A percentile compares a stretch with the other conserved stretches of the same genome.
These are phyloP conservation scores for Euthynnus affinis DNA, from an alignment of 2,797 vertebrate genomes.

Conservation along the genomic window DNA sequence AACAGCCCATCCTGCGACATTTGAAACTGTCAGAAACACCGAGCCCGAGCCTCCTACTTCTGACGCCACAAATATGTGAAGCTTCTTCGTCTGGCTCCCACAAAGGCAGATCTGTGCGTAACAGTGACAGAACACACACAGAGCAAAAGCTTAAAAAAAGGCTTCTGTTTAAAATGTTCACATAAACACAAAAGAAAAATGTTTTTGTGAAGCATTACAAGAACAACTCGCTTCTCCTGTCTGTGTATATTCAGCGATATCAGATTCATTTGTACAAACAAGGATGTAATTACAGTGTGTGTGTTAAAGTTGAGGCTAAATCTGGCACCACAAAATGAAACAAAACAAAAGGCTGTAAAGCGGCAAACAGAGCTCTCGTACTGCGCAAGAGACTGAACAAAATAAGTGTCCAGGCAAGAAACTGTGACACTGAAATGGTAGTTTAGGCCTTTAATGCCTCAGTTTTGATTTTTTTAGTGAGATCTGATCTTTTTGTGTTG, in stretches of 20 bases:
- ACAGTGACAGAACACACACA: neutral
- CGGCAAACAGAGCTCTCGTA: neutral
- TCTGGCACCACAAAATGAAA: neutral
- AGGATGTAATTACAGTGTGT: too few relatives aligned
- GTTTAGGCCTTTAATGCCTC: too few relatives aligned
- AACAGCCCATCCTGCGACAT: conserved; percentile 9
- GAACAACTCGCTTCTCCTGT: conserved; percentile 2
- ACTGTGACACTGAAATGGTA: neutral
- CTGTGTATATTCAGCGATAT: neutral
- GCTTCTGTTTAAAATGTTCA: neutral
- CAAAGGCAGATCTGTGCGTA: conserved; percentile 52
- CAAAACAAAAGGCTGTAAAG: neutral
- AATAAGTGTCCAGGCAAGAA: neutral
- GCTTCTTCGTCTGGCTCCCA: conserved; percentile 39
- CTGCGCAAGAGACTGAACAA: neutral
- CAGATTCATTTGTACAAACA: neutral
- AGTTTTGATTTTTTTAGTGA: too few relatives aligned
- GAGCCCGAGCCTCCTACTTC: conserved; percentile 22
- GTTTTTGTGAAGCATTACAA: neutral
- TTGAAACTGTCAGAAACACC: neutral
- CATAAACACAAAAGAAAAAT: neutral
- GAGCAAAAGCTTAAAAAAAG: neutral
- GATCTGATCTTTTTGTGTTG: too few relatives aligned
- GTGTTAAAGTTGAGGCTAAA: neutral
- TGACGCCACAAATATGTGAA: conserved; percentile 40